Evolutionary conservation across 2,888 invertebrate genomes (phyloP).

Genomic region (Myopa testacea): DNA sequence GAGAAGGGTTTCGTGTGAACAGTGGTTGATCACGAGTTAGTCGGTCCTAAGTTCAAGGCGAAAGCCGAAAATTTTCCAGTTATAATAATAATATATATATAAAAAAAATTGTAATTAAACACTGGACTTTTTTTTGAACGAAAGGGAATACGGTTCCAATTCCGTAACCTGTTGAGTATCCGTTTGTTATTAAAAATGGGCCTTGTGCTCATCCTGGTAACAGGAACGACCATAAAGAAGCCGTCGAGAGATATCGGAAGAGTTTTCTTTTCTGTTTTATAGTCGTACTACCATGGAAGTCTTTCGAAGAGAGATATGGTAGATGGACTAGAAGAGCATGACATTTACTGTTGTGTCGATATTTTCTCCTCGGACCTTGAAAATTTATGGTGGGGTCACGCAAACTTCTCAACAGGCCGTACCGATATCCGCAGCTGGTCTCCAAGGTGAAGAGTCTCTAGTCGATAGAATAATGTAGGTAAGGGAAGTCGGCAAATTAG

Average conservation of each 20-base stretch:
- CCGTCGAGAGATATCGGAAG: conserved; percentile 52
- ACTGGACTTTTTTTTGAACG: conserved; percentile 55
- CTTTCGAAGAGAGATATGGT: conserved; percentile 51
- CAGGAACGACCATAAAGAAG: too few species aligned
- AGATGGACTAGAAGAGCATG: conserved; percentile 51
- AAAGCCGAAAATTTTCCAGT: conserved; percentile 68
- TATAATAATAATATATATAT: conserved; percentile 18
- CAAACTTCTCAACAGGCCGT: conserved; percentile 63
- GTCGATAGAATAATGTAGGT: conserved; percentile 56
- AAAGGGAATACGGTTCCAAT: conserved; percentile 72
- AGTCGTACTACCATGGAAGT: conserved; percentile 51
- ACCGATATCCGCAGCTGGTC: conserved; percentile 81
- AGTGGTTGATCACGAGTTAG: conserved; percentile 73
- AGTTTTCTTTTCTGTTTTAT: conserved; percentile 37
- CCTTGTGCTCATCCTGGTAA: too few species aligned
- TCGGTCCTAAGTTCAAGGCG: conserved; percentile 73
- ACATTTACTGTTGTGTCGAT: conserved; percentile 52
- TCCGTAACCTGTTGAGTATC: too few species aligned
- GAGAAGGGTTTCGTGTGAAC: conserved; percentile 66
- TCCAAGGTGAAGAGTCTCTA: conserved; percentile 79
- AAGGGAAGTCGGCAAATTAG: conserved; percentile 32
- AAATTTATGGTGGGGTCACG: conserved; percentile 39
- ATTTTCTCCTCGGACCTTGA: conserved; percentile 50
- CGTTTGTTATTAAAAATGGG: too few species aligned
- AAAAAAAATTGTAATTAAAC: conserved; percentile 30